Percentiles rank a stretch among this genome's conserved stretches.
phyloP scores from a whole-genome alignment of 2,797 vertebrate genomes.

The Yasuhikotakia modesta region DNA sequence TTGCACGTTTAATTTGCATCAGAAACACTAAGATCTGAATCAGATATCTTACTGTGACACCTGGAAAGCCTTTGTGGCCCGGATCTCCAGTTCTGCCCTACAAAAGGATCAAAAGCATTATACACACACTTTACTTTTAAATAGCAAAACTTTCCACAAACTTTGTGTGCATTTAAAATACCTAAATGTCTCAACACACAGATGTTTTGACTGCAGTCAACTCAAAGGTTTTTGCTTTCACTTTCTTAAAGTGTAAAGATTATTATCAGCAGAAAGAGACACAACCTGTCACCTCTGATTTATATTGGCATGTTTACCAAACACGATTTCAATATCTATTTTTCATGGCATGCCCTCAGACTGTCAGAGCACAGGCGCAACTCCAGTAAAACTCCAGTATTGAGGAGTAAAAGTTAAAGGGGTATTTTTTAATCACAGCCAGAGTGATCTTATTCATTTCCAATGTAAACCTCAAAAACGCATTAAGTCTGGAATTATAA shows the following conservation, averaged over 20 bases:
- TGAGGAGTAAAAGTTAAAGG: constrained; percentile 4
- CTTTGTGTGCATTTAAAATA: background rate
- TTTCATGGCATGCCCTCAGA: background rate
- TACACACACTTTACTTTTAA: background rate
- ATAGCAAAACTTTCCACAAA: background rate
- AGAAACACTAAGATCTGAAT: constrained; percentile 37
- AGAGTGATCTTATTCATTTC: background rate
- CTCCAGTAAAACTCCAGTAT: background rate
- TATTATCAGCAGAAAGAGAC: background rate
- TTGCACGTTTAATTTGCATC: background rate
- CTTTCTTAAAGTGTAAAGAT: background rate
- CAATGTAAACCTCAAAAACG: background rate
- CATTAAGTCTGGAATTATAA: background rate
- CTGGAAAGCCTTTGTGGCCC: constrained; percentile 72
- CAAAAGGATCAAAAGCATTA: constrained; percentile 17
- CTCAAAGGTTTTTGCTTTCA: background rate
- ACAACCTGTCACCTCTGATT: background rate
- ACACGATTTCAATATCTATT: constrained; percentile 26
- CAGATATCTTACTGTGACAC: constrained; percentile 70
- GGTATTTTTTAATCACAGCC: background rate
- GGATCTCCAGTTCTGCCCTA: constrained; percentile 75
- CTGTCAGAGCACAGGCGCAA: background rate
- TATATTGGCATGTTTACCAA: constrained; percentile 22
- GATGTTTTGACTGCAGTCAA: background rate
- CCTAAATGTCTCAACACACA: background rate